Base-by-base conservation (phyloP, 2,888 invertebrate genomes). In the Dicranocentrus wangi region DNA sequence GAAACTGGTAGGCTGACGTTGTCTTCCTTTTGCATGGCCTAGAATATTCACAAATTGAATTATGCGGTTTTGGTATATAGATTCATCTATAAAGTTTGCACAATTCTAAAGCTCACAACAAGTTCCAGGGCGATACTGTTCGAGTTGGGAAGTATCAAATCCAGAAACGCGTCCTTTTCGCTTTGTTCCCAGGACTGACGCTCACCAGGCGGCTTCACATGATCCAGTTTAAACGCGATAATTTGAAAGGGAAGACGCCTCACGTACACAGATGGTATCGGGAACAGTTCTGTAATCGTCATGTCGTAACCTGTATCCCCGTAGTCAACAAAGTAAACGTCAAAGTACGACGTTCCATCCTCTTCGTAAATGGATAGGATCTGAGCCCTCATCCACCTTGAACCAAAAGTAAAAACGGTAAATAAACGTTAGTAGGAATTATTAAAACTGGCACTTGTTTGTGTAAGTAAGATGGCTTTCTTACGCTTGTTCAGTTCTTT, bases 211-310 rank as follows among this genome's bases (percentile, higher is more conserved):
- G 84, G 84, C 28, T 27, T 0, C 23, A 83, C 43, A 42, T 83
- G 82, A 2, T 65, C 53, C 25, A 83, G 43, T 21, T 72, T 71
- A 15, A 85, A 75, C 0, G 79, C 77, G 47, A 85, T 82, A 0
- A 58, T 75, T 75, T 85, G 85, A 32, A 83, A 85, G 0, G 85
- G 85, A 1, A 85, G 19, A 13, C 55, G 53, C 0, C n/a, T 21
- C 0, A 82, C 82, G 43, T 80, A 82, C 3, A 55, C 23, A 3
- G n/a, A 55, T 0, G 73, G 72, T 13, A 85, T 79, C 0, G 82
- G 83, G 42, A 85, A 82, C 39, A 85, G 2, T 19, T 78, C 75
- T 0, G 21, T 17, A 0, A 65, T 2, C 25, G 27, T 28, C 32
- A 76, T 42, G 1, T 61, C 15, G 5, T 25, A 39, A 19, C 19